A percentile compares a stretch with the other conserved stretches of the same genome.
Conservation (phyloP, 2,888 invertebrate species). For the Melipona beecheii region DNA sequence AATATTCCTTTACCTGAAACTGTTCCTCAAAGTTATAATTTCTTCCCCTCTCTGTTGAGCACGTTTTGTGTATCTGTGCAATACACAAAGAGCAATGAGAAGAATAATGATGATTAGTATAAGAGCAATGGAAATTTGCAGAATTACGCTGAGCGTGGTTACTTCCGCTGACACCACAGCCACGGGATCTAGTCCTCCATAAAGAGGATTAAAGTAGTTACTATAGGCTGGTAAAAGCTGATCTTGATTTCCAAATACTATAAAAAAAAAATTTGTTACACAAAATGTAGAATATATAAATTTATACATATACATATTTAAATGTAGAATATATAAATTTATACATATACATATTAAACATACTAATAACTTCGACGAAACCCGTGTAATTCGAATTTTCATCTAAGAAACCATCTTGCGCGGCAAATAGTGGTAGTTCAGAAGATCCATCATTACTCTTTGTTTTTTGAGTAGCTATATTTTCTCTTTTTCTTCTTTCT, state of each 20-base stretch:
- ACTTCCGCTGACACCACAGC: slow-evolving; percentile 83
- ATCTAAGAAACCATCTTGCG: slow-evolving; percentile 91
- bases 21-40: slow-evolving; percentile 88
- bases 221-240: slow-evolving; percentile 89
- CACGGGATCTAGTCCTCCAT: slow-evolving; percentile 87
- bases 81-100: slow-evolving; percentile 87
- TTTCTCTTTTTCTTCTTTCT: slow-evolving; percentile 71
- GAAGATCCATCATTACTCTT: slow-evolving; percentile 73
- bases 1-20: slow-evolving; percentile 86
- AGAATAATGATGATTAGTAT: slow-evolving; percentile 87
- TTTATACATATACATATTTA: not conserved
- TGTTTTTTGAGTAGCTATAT: slow-evolving; percentile 76
- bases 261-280: slow-evolving; percentile 59
- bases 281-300: not conserved
- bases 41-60: slow-evolving; percentile 88
- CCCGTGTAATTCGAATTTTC: slow-evolving; percentile 93
- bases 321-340: not conserved
- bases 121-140: slow-evolving; percentile 89
- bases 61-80: slow-evolving; percentile 88
- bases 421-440: slow-evolving; percentile 79
- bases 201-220: slow-evolving; percentile 90
- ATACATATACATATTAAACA: slow-evolving; percentile 74
- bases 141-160: slow-evolving; percentile 86
- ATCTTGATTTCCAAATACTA: slow-evolving; percentile 85
- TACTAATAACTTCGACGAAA: slow-evolving; percentile 93